A percentile compares a stretch with the other conserved stretches of the same genome.
phyloP scores from a whole-genome alignment of 2,888 invertebrate genomes.

The Drosophila limbata region DNA sequence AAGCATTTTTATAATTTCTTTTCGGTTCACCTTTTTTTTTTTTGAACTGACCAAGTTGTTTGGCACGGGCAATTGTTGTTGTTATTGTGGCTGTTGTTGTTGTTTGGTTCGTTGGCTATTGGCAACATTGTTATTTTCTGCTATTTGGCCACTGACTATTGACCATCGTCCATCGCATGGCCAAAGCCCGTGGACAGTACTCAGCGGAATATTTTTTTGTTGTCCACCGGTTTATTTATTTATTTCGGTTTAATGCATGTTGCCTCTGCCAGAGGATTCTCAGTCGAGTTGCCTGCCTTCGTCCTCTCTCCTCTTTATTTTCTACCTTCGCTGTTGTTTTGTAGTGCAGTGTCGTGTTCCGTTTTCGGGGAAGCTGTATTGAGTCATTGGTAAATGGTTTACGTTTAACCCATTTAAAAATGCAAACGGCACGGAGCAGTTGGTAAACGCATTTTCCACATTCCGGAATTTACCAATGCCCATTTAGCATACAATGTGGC shows the following conservation, averaged over 20 bases:
- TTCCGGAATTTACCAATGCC: constrained; percentile 50
- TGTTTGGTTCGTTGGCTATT: constrained; percentile 78
- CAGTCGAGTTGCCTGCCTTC: background rate
- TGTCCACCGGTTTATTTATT: constrained; percentile 72
- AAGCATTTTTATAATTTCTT: constrained; percentile 77
- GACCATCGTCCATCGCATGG: constrained; percentile 47
- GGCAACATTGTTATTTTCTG: constrained; percentile 81
- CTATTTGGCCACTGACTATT: constrained; percentile 77
- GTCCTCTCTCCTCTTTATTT: background rate
- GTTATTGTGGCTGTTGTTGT: constrained; percentile 45
- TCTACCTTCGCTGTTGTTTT: background rate
- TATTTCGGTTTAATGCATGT: constrained; percentile 78
- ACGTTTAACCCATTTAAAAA: constrained; percentile 81
- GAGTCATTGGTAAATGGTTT: constrained; percentile 81
- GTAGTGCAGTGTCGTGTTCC: constrained; percentile 40
- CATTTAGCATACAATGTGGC: constrained; percentile 75
- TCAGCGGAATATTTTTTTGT: constrained; percentile 36
- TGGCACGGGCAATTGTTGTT: constrained; percentile 26
- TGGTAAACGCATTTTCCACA: constrained; percentile 68
- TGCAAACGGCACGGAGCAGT: constrained; percentile 45
- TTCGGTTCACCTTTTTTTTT: constrained; percentile 38
- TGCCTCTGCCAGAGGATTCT: constrained; percentile 14
- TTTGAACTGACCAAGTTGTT: constrained; percentile 23
- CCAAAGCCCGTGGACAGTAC: constrained; percentile 32
- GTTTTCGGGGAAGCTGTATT: constrained; percentile 73